Base-by-base conservation (phyloP, 2,113 vertebrate genomes). In the Mormoops blainvillei region DNA sequence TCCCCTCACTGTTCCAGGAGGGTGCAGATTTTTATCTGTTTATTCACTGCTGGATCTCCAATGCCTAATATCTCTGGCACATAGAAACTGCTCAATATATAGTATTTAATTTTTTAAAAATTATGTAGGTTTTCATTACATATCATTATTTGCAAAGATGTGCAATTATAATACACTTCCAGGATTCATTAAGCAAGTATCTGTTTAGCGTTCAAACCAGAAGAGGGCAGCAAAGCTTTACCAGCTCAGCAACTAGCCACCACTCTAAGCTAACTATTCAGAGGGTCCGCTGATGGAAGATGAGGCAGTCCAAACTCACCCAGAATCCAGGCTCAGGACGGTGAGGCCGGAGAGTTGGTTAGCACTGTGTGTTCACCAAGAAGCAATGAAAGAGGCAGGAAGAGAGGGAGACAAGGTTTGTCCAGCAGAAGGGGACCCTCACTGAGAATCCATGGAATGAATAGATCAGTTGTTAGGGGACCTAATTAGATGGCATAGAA, bases 141-240 rank as follows among this genome's bases (percentile, higher is more conserved):
- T 14, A 52, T 28, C 28, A 81, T 1, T n/a, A 54, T 56, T 56
- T 45, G 12, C 26, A 56, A 91, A 93, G 13, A 3, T 1, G 14
- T 41, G 15, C 11, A 38, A 38, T 78, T 74, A 3, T 1, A 74
- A 31, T 41, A 10, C 9, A 45, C 33, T 91, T 89, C 43, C 67
- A 78, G 48, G 63, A 89, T 74, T 84, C 48, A 28, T 70, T 91
- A 54, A 83, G 68, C 48, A 96, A 87, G 50, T 56, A 70, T 48
- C 88, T 93, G 54, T 74, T 86, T 33, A 81, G 58, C 50, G 9
- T 74, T 91, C 13, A 68, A 63, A 85, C 95, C 97, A 96, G 90
- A 31, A 97, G 94, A n/a, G 83, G 96, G 95, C 95, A 97, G 96
- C 94, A 97, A 96, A 96, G 28, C 58, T 50, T 94, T 68, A 76